Evolutionary conservation across 35 echinoderm and acorn worm genomes (phyloP), one percentile per base, ranked within the genome.

Genomic region (Eucidaris tribuloides): DNA sequence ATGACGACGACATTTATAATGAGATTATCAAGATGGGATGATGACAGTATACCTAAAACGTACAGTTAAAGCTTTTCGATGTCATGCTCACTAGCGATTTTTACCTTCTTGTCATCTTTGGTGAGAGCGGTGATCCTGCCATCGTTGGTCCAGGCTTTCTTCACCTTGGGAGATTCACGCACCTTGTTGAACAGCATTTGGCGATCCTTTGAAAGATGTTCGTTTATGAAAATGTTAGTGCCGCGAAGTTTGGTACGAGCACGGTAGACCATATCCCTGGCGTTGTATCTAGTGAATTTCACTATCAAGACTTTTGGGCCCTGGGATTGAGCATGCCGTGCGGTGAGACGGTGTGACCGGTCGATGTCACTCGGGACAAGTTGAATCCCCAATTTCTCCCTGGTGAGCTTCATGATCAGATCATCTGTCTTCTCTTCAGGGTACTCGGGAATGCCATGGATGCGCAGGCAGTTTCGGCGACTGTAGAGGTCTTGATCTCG

Each of bases 331-430:
- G 20, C 11, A 78, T 4, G 42, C 27, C 50, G 7, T 37, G 79
- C 45, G 23, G 46, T 33, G 28, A 40, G 28, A 17, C 36, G 58
- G 39, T 68, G 15, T 4, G 81, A 84, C 13, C 81, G 62, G 44
- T 84, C 81, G n/a, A 84, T 84, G 34, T 84, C 59, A 30, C 81
- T 58, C 13, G 62, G 36, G 62, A 40, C 62, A 24, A 84, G 62
- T 20, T 57, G 19, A 46, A 84, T 58, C 34, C 62, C 27, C 42
- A 68, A 33, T 20, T 71, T 68, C 37, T 84, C 58, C n/a, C 1
- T 84, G 19, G 81, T 58, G 19, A 84, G 37, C 4, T 84, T 68
- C 14, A 46, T 84, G 36, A 84, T 22, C 1, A 84, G 5, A 17
- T 19, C 81, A 28, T 84, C 81, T 17, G 81, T 84, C 9, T 20